These are phyloP conservation scores for Drosophila willistoni DNA, from an alignment of 1,140 invertebrate species.

Conservation along the genomic window DNA sequence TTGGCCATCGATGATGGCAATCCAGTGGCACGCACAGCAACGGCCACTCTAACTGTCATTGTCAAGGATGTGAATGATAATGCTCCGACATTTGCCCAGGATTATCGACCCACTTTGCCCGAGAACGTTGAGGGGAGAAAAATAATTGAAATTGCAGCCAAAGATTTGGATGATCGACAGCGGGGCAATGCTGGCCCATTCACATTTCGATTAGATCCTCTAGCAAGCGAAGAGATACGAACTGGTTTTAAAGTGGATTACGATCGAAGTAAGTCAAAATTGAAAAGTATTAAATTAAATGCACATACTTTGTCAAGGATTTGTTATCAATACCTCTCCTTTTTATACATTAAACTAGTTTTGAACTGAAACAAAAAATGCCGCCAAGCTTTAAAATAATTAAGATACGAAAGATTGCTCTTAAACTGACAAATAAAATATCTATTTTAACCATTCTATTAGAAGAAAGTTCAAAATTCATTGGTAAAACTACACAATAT, in stretches of 20 bases:
- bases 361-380: no score
- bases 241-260: conserved; percentile 87
- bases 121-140: conserved; percentile 86
- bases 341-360: no score
- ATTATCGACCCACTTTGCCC: conserved; percentile 86
- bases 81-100: conserved; percentile 85
- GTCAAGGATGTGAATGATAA: conserved; percentile 89
- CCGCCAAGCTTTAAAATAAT: no score
- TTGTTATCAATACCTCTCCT: no score
- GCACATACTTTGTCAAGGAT: no score
- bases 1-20: conserved; percentile 87
- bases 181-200: conserved; percentile 88
- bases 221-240: conserved; percentile 86
- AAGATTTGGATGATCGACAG: conserved; percentile 86
- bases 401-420: no score
- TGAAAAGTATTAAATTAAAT: not conserved
- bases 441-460: no score
- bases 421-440: no score
- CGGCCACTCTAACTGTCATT: conserved; percentile 87
- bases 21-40: conserved; percentile 86
- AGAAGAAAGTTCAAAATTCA: no score
- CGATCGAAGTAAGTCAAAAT: conserved; percentile 84
- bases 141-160: conserved; percentile 86
- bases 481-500: no score
- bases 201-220: conserved; percentile 86